A percentile compares a stretch with the other conserved stretches of the same genome.
phyloP scores from a whole-genome alignment of 2,888 invertebrate genomes.

The Agonopterix alstromeriana region DNA sequence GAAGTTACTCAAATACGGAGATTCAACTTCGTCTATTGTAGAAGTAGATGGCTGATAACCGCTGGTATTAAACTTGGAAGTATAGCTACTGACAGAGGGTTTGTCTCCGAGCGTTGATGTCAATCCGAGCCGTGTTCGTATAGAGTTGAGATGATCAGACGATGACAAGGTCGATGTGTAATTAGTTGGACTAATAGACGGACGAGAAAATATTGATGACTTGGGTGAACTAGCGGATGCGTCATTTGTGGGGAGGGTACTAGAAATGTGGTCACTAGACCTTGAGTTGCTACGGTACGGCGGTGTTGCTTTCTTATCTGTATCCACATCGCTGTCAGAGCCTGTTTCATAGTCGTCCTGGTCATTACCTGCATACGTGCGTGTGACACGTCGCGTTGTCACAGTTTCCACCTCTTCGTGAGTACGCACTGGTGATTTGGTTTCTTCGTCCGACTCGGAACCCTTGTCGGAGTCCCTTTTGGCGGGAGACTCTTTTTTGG shows the following conservation, averaged over 20 bases:
- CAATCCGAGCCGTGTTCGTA: slow-evolving; percentile 75
- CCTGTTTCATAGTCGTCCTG: slow-evolving; percentile 82
- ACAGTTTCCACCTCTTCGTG: slow-evolving; percentile 70
- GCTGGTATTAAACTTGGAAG: slow-evolving; percentile 40
- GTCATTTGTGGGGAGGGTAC: slow-evolving; percentile 49
- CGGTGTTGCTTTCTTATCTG: slow-evolving; percentile 55
- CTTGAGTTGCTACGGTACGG: slow-evolving; percentile 53
- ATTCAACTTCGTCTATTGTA: slow-evolving; percentile 72
- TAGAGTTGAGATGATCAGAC: slow-evolving; percentile 75
- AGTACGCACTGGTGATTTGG: slow-evolving; percentile 53
- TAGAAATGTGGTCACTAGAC: slow-evolving; percentile 63
- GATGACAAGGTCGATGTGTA: slow-evolving; percentile 52
- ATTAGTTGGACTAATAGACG: slow-evolving; percentile 48
- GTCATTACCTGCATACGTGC: slow-evolving; percentile 58
- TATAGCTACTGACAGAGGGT: slow-evolving; percentile 39
- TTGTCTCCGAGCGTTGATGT: slow-evolving; percentile 58
- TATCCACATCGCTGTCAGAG: slow-evolving; percentile 82
- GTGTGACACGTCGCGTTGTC: slow-evolving; percentile 70
- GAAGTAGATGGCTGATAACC: slow-evolving; percentile 55
- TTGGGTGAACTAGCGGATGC: slow-evolving; percentile 50
- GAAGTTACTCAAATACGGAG: slow-evolving; percentile 84
- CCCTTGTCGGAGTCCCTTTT: slow-evolving; percentile 63
- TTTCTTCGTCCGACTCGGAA: slow-evolving; percentile 61
- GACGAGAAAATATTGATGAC: slow-evolving; percentile 55
- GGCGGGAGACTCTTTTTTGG: slow-evolving; percentile 55